A percentile compares a stretch with the other conserved stretches of the same genome.
phyloP scores from a whole-genome alignment of 2,888 invertebrate species.

The Eilema sororculum region DNA sequence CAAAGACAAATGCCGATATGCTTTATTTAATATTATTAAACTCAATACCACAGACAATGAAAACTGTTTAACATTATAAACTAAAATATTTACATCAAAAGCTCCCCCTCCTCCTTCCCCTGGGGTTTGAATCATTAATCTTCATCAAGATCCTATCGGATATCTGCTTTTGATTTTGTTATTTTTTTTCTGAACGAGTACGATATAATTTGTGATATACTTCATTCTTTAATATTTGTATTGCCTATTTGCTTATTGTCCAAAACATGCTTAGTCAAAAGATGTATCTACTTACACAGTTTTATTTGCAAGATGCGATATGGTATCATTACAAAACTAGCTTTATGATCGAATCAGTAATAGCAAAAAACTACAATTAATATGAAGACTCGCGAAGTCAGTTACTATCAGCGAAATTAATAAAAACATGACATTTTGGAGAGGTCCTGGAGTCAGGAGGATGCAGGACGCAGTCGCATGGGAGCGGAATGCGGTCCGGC shows the following conservation, averaged over 20 bases:
- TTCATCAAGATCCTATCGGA: neutral
- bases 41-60: neutral
- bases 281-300: too few species aligned
- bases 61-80: neutral
- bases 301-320: neutral
- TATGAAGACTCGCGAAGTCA: constrained; percentile 28
- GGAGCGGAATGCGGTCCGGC: constrained; percentile 86
- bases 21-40: neutral
- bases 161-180: neutral
- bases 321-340: too few species aligned
- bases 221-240: neutral
- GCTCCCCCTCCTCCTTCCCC: neutral
- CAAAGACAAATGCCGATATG: neutral
- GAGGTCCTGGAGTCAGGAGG: constrained; percentile 73
- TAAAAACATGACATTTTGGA: constrained; percentile 82
- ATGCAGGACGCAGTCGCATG: constrained; percentile 82
- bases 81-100: neutral
- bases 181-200: neutral
- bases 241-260: neutral
- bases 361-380: constrained; percentile 11
- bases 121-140: neutral
- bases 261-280: neutral
- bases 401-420: constrained; percentile 61
- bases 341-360: neutral
- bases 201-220: neutral